Percentiles rank a stretch among this genome's conserved stretches.
Conservation (phyloP, 2,888 invertebrate genomes). For the Polietes domitor region DNA sequence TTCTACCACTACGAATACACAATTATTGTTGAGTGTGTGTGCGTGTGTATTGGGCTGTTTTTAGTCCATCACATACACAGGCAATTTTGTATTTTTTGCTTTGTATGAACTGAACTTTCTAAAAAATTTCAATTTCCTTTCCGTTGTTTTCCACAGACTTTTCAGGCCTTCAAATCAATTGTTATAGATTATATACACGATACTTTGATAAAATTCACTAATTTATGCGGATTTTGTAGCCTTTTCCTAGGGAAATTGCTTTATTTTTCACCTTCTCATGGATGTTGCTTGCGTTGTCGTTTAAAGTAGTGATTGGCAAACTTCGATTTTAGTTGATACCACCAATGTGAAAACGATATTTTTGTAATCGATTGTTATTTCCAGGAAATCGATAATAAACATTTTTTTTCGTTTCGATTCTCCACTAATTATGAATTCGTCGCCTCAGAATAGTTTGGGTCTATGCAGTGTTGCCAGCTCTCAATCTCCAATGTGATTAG, state of each 20-base stretch:
- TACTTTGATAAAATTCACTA: conserved; percentile 57
- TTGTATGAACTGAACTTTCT: conserved; percentile 62
- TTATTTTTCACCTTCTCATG: conserved; percentile 55
- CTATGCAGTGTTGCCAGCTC: too few species aligned
- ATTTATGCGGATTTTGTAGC: conserved; percentile 44
- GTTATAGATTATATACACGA: conserved; percentile 54
- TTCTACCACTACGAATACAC: conserved; percentile 44
- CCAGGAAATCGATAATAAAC: too few species aligned
- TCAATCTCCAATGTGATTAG: too few species aligned
- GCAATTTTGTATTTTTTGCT: conserved; percentile 56
- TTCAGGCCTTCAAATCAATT: conserved; percentile 49
- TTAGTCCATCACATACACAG: conserved; percentile 63
- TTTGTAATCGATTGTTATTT: too few species aligned
- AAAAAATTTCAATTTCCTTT: too few species aligned
- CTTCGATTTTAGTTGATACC: too few species aligned
- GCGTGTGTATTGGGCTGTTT: conserved; percentile 38
- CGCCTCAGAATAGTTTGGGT: too few species aligned
- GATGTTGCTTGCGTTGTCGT: conserved; percentile 66
- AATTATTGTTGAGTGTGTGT: conserved; percentile 27
- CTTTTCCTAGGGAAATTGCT: conserved; percentile 56
- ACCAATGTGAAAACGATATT: too few species aligned
- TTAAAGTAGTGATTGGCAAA: too few species aligned
- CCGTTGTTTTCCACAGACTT: conserved; percentile 29
- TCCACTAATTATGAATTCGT: too few species aligned
- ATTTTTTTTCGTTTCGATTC: too few species aligned